phyloP scores from a whole-genome alignment of 2,888 invertebrate genomes.

The Spatulosminthurus flaviceps region DNA sequence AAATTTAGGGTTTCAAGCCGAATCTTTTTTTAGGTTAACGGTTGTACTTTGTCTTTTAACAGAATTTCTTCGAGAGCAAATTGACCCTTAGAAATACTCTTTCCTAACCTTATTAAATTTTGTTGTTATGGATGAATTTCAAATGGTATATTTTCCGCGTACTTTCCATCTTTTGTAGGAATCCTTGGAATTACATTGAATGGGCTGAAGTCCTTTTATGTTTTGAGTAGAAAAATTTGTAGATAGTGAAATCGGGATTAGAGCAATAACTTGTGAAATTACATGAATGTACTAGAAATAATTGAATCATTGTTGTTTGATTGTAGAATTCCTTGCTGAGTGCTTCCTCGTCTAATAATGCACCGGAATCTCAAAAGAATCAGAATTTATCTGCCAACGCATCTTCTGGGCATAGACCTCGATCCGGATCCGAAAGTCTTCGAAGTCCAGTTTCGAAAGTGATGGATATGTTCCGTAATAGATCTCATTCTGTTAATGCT shows the following conservation, averaged over 20 bases:
- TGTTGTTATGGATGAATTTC: too few relatives aligned
- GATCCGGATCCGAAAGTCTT: conserved; percentile 70
- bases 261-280: neutral
- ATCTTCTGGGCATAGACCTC: conserved; percentile 62
- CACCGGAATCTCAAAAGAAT: conserved; percentile 58
- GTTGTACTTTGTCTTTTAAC: too few relatives aligned
- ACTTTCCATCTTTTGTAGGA: too few relatives aligned
- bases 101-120: too few relatives aligned
- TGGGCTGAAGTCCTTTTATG: neutral
- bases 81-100: too few relatives aligned
- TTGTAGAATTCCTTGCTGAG: conserved; percentile 76
- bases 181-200: too few relatives aligned
- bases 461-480: conserved; percentile 87
- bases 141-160: too few relatives aligned
- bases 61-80: too few relatives aligned
- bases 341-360: conserved; percentile 47
- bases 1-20: too few relatives aligned
- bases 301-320: conserved; percentile 51
- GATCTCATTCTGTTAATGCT: conserved; percentile 76
- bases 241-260: neutral
- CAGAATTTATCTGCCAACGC: conserved; percentile 51
- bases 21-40: too few relatives aligned
- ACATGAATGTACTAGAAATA: neutral
- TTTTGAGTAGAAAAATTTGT: neutral
- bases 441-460: conserved; percentile 86